Evolutionary conservation across 2,113 vertebrate genomes (phyloP).

Genomic region (Epinephelus cyanopodus): DNA sequence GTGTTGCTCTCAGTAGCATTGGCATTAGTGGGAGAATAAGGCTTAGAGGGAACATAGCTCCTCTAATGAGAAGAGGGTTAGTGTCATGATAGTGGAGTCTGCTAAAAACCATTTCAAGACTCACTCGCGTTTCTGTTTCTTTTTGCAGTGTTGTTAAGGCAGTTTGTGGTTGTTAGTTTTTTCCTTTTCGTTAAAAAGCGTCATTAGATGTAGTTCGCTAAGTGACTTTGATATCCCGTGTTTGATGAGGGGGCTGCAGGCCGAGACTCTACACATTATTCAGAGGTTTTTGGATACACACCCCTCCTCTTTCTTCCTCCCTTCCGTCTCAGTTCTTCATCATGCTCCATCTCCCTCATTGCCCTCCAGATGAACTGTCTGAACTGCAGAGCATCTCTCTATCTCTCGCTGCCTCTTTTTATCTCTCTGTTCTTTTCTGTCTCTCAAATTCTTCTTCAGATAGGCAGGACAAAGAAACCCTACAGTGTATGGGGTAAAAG

Average conservation of each 20-base stretch:
- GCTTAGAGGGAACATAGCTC: slow-evolving; percentile 30
- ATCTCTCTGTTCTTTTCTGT: slow-evolving; percentile 13
- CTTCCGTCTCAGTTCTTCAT: slow-evolving; percentile 50
- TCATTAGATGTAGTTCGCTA: slow-evolving; percentile 11
- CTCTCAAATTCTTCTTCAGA: slow-evolving; percentile 31
- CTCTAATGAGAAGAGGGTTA: slow-evolving; percentile 61
- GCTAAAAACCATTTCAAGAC: neutral
- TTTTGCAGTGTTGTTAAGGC: neutral
- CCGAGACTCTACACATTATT: slow-evolving; percentile 23
- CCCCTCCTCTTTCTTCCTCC: slow-evolving; percentile 6
- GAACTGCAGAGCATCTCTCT: slow-evolving; percentile 47
- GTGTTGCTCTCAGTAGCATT: slow-evolving; percentile 66
- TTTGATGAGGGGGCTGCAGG: slow-evolving; percentile 26
- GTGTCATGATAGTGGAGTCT: slow-evolving; percentile 27
- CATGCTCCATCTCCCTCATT: slow-evolving; percentile 53
- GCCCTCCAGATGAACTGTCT: slow-evolving; percentile 67
- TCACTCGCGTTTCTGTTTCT: neutral
- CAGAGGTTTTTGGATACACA: slow-evolving; percentile 40
- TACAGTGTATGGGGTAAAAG: neutral
- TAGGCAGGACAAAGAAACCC: neutral
- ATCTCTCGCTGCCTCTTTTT: neutral
- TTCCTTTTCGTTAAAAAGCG: slow-evolving; percentile 1
- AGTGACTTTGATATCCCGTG: slow-evolving; percentile 41
- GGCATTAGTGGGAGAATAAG: slow-evolving; percentile 68
- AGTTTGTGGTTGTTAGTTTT: slow-evolving; percentile 14